Conservation (phyloP, 1,140 invertebrate species). For the Piezodorus guildinii region DNA sequence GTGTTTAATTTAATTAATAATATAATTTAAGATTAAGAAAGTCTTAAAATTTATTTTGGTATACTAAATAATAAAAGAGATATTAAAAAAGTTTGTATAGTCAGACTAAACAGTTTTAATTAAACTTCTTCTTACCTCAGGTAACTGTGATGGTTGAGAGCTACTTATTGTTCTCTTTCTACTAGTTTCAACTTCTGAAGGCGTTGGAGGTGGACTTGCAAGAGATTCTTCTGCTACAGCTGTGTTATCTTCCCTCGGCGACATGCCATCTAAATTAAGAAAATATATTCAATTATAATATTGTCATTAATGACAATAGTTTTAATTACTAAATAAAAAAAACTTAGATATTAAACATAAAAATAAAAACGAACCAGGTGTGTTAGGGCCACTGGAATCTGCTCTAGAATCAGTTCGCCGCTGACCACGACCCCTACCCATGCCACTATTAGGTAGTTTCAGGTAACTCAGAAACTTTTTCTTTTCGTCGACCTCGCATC, state of each 20-base stretch:
- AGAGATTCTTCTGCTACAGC: neutral
- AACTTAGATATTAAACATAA: neutral
- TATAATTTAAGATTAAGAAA: no score
- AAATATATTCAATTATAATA: neutral
- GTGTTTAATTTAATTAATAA: no score
- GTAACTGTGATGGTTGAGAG: neutral
- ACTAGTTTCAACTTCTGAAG: neutral
- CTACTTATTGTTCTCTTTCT: neutral
- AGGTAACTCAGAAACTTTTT: slow-evolving; percentile 62
- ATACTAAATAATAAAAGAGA: no score
- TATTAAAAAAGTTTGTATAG: no score
- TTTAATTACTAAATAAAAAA: neutral
- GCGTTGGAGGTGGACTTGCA: neutral
- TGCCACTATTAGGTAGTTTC: slow-evolving; percentile 39
- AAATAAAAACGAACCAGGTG: slow-evolving; percentile 41
- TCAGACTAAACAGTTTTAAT: no score
- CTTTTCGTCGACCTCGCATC: slow-evolving; percentile 64
- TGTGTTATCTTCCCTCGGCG: neutral
- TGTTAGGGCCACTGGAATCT: slow-evolving; percentile 58
- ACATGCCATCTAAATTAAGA: neutral
- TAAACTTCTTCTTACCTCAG: slow-evolving; percentile 9
- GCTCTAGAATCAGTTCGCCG: slow-evolving; percentile 52
- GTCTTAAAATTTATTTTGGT: no score
- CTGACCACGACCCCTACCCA: slow-evolving; percentile 40
- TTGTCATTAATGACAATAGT: neutral